Evolutionary conservation across 1,140 invertebrate species (phyloP).

Genomic region (Coelopa frigida): DNA sequence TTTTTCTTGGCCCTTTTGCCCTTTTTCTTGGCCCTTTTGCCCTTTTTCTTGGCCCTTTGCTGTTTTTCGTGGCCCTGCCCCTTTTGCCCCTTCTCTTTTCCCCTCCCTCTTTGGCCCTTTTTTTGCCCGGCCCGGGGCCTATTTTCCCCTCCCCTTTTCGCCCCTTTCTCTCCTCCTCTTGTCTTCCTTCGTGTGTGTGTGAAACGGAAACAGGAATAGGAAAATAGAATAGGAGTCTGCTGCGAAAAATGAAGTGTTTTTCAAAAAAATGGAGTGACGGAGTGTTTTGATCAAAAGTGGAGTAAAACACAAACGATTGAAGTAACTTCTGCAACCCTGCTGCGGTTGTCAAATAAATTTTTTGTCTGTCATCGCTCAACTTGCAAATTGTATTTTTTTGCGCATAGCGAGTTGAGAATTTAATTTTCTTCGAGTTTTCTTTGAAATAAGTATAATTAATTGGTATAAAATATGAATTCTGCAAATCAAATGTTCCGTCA

Average conservation of each 20-base stretch:
- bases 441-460: conserved; percentile 2
- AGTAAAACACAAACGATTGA: neutral
- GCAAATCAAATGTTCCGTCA: conserved; percentile 3
- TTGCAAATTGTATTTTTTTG: conserved; percentile 15
- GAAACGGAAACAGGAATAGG: neutral
- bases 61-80: neutral
- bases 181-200: neutral
- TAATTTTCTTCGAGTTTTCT: neutral
- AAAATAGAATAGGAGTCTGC: neutral
- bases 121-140: no score
- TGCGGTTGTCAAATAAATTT: conserved; percentile 8
- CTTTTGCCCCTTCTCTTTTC: neutral
- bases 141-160: neutral
- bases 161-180: neutral
- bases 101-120: neutral
- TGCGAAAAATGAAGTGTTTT: neutral
- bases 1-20: neutral
- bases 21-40: neutral
- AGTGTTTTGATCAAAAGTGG: neutral
- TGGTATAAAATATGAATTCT: conserved; percentile 9
- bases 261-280: neutral
- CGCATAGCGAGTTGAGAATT: no score
- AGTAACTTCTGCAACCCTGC: neutral
- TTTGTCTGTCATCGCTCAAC: conserved; percentile 15
- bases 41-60: neutral